A percentile compares a stretch with the other conserved stretches of the same genome.
phyloP scores from a whole-genome alignment of 2,113 vertebrate species.

The Miniopterus natalensis region DNA sequence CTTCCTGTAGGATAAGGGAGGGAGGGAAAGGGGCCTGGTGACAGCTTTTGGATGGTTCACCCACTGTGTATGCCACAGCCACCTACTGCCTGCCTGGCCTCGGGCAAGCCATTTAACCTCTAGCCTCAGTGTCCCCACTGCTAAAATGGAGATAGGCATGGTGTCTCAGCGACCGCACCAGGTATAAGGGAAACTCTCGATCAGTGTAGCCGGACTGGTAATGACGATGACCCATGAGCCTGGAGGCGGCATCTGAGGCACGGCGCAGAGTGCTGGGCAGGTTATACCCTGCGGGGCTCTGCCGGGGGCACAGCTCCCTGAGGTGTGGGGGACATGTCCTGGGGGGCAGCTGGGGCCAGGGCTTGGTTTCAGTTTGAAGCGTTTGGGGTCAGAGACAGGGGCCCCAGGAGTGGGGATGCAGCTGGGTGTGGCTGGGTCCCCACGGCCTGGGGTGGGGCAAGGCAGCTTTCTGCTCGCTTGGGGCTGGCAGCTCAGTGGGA shows the following conservation, averaged over 20 bases:
- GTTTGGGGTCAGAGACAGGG: not conserved
- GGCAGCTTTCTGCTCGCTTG: not conserved
- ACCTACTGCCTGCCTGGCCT: not conserved
- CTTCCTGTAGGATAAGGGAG: not conserved
- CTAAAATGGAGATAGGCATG: not conserved
- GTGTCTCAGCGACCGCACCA: accelerated
- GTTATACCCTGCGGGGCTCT: not conserved
- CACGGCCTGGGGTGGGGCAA: not conserved
- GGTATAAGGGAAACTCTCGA: not conserved
- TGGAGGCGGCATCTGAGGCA: accelerated
- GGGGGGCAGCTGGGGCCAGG: not conserved
- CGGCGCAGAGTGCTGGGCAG: not conserved
- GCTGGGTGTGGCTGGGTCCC: not conserved
- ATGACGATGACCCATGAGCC: accelerated
- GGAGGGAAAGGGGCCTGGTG: not conserved
- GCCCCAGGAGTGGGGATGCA: not conserved
- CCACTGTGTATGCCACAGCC: accelerated
- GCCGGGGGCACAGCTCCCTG: not conserved
- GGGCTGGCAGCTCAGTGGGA: not conserved
- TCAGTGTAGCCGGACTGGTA: accelerated
- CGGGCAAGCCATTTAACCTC: not conserved
- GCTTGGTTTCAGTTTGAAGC: not conserved
- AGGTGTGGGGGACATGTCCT: accelerated
- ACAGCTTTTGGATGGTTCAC: not conserved
- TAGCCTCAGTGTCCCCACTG: not conserved